A percentile compares a stretch with the other conserved stretches of the same genome.
Evolutionary conservation across 2,797 vertebrate species (phyloP).

Genomic region (Spinibarbus caldwelli): DNA sequence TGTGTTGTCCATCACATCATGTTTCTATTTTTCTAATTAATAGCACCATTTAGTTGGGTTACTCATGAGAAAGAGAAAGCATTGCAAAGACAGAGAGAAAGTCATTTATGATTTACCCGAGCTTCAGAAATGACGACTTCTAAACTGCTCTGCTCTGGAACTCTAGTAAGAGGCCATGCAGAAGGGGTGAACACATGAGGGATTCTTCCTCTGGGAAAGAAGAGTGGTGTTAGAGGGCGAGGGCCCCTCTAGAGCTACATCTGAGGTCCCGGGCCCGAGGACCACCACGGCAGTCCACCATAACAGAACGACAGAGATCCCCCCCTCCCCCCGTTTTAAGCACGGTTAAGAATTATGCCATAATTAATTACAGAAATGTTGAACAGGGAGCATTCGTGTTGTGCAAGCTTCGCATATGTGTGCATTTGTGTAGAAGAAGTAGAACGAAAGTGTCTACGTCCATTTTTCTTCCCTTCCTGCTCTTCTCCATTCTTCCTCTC

Average conservation of each 20-base stretch:
- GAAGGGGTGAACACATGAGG: constrained; percentile 41
- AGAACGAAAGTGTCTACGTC: not conserved
- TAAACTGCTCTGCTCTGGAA: constrained; percentile 41
- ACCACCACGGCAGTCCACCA: constrained; percentile 52
- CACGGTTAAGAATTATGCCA: constrained; percentile 71
- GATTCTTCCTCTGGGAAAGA: constrained; percentile 55
- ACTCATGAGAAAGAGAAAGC: not conserved
- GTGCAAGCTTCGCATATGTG: constrained; percentile 6
- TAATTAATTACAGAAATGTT: constrained; percentile 73
- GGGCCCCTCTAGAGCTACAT: constrained; percentile 48
- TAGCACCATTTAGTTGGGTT: not conserved
- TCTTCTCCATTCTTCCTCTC: constrained; percentile 39
- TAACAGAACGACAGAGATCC: constrained; percentile 48
- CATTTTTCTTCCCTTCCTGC: constrained; percentile 15
- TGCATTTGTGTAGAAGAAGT: constrained; percentile 42
- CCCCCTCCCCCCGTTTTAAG: constrained; percentile 72
- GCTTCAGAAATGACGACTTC: constrained; percentile 30
- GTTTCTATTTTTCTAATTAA: not conserved
- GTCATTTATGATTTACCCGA: constrained; percentile 25
- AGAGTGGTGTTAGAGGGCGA: constrained; percentile 39
- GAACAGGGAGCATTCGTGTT: constrained; percentile 29
- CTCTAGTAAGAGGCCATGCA: constrained; percentile 38
- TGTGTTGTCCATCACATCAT: not conserved
- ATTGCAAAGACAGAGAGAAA: constrained; percentile 10
- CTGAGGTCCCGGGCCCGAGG: constrained; percentile 50